Base-by-base conservation (phyloP, 2,113 vertebrate species). In the Cyprinodon variegatus region DNA sequence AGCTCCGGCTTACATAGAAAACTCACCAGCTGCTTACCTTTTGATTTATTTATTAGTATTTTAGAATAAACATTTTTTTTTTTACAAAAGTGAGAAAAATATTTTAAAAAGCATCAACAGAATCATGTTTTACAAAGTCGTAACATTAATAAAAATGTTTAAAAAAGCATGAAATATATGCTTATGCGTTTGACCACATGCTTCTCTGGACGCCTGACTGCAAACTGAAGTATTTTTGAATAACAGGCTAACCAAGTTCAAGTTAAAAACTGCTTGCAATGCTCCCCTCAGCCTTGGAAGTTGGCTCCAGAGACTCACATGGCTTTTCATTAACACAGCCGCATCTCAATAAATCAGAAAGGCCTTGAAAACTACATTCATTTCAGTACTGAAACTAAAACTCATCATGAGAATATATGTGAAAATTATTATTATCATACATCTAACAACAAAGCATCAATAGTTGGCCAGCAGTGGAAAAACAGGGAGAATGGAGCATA, bases 41-140 rank as follows among this genome's bases (percentile, higher is more conserved):
- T 59, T 1, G 0, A 70, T n/a, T n/a, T 29, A 29, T 84, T 86
- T 86, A 84, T 81, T 81, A 72, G 10, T 76, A 70, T 50, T 65
- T 79, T 4, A 69, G 37, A 50, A 76, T 8, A 65, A 78, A 65
- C 29, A 29, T 29, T 29, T 29, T 29, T 29, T 29, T 29, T 36
- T 15, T 48, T 2, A 39, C 11, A 8, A 64, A 59, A 68, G 10
- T 77, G 76, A 77, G 76, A 3, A 53, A 11, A 53, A 29, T 29
- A 29, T 29, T 29, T 29, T 29, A 29, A 29, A 29, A 29, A 29
- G 29, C 29, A 29, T 29, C 29, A 29, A 29, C 29, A 29, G 29
- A 29, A 29, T 29, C 29, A 29, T 29, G 29, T 29, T 29, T 29
- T 29, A 29, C 29, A 29, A 29, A 29, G 29, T 29, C 29, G 29